Evolutionary conservation across 2,113 vertebrate species (phyloP).

Genomic region (Rhegmatorhina hoffmannsi): DNA sequence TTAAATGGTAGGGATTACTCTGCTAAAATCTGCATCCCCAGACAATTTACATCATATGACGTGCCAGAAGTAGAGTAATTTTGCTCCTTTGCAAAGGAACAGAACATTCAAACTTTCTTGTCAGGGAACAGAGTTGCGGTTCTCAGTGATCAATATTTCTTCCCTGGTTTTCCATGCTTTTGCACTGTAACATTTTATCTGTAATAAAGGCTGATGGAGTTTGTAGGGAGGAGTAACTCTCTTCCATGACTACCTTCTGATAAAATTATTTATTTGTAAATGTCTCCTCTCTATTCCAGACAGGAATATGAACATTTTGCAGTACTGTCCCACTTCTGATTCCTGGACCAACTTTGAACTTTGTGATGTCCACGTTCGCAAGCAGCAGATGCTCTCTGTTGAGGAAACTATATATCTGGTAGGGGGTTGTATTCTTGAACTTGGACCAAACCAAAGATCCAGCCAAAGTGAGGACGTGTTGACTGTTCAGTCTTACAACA

Average conservation of each 20-base stretch:
- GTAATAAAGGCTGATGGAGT: not conserved
- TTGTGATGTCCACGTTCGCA: conserved; percentile 88
- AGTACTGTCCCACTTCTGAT: conserved; percentile 89
- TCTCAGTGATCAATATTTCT: not conserved
- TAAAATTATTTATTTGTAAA: not conserved
- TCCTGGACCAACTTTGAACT: conserved; percentile 85
- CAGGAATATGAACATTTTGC: conserved; percentile 88
- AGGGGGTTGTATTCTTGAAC: conserved; percentile 89
- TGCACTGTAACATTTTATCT: not conserved
- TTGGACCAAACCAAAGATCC: conserved; percentile 73
- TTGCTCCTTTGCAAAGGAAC: not conserved
- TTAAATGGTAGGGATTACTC: not conserved
- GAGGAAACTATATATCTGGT: conserved; percentile 95
- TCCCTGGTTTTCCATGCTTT: not conserved
- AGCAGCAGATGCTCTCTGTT: conserved; percentile 98
- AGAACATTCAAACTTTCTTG: not conserved
- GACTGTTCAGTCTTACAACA: conserved; percentile 90
- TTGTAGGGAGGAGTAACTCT: not conserved
- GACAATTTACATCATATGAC: not conserved
- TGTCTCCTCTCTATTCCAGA: conserved; percentile 74
- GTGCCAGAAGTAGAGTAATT: not conserved
- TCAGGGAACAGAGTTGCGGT: not conserved
- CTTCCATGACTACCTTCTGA: not conserved
- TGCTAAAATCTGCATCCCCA: not conserved
- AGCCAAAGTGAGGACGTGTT: conserved; percentile 88